phyloP scores from a whole-genome alignment of 2,113 vertebrate species.

The Hystrix cristata region DNA sequence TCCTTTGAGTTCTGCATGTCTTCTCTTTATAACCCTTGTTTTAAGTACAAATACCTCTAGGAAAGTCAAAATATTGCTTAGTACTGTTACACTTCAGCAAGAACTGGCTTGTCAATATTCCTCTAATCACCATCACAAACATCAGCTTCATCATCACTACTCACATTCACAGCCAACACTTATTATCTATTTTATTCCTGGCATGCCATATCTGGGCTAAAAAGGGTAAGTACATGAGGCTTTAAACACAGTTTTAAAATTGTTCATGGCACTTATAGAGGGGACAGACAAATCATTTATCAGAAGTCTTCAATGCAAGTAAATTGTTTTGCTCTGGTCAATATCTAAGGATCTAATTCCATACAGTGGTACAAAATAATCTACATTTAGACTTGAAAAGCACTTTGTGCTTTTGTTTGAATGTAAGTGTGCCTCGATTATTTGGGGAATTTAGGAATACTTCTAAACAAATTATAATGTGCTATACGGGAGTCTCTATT shows the following conservation, averaged over 20 bases:
- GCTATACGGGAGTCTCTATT: neutral
- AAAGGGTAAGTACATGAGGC: neutral
- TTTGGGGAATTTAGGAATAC: slow-evolving; percentile 6
- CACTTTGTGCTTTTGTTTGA: neutral
- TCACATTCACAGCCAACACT: neutral
- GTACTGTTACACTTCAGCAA: neutral
- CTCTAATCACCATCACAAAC: neutral
- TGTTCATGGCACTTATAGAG: neutral
- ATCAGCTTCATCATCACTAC: too few species aligned
- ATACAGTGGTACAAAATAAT: slow-evolving; percentile 33
- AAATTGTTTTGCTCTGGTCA: slow-evolving; percentile 52
- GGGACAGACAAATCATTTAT: neutral
- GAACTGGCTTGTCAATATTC: neutral
- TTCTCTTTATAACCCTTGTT: slow-evolving; percentile 33
- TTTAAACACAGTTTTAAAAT: slow-evolving; percentile 23
- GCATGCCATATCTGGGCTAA: neutral
- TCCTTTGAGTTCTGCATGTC: neutral
- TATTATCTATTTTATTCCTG: neutral
- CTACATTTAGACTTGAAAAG: slow-evolving; percentile 17
- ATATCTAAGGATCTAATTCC: slow-evolving; percentile 30
- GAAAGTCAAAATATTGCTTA: neutral
- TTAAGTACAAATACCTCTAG: slow-evolving; percentile 13
- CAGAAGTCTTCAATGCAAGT: slow-evolving; percentile 4
- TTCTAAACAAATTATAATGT: neutral
- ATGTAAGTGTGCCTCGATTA: neutral